phyloP scores from a whole-genome alignment of 2,797 vertebrate species.

The Petrocephalus sullivani region DNA sequence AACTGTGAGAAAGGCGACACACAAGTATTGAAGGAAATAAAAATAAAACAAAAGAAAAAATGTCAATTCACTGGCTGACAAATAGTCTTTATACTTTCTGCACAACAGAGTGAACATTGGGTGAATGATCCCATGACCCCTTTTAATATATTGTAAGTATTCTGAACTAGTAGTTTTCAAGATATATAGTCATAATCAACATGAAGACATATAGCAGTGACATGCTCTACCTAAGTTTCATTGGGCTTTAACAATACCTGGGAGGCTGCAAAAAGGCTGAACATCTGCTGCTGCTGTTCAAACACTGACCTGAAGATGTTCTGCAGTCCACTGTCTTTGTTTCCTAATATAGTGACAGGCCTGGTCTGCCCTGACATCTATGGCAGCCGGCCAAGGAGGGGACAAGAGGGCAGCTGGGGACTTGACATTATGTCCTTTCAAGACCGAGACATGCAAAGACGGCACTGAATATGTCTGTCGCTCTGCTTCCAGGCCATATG shows the following conservation, averaged over 20 bases:
- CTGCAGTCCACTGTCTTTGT: not conserved
- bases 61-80: not conserved
- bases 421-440: not conserved
- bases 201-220: not conserved
- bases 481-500: not conserved
- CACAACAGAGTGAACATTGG: not conserved
- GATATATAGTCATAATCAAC: not conserved
- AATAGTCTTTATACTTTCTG: not conserved
- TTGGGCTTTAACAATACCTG: not conserved
- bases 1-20: not conserved
- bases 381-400: not conserved
- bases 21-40: not conserved
- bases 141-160: not conserved
- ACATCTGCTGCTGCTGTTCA: not conserved
- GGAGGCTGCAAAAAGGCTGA: not conserved
- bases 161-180: not conserved
- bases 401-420: not conserved
- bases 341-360: not conserved
- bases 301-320: slow-evolving; percentile 2
- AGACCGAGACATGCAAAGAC: not conserved
- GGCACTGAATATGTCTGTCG: not conserved
- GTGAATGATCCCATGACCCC: not conserved
- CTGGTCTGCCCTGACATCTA: not conserved
- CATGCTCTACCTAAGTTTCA: not conserved
- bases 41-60: not conserved